These are phyloP conservation scores for Euplagia quadripunctaria DNA, from an alignment of 2,888 invertebrate species.

Conservation along the genomic window DNA sequence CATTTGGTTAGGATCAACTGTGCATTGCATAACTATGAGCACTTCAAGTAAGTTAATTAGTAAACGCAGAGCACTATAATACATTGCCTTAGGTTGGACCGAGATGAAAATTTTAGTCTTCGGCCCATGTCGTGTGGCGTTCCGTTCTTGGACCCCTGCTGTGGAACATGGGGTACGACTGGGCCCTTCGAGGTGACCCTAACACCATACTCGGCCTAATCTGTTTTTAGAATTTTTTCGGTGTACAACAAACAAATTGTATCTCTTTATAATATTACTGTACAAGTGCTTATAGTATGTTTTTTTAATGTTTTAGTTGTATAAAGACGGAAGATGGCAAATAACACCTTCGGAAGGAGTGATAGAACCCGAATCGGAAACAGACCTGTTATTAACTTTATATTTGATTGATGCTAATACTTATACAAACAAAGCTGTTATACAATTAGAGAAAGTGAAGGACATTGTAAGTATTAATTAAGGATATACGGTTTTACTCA, in stretches of 20 bases:
- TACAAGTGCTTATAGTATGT: neutral
- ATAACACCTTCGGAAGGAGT: constrained; percentile 73
- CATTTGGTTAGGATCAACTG: neutral
- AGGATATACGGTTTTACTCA: no score
- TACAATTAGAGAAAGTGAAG: constrained; percentile 79
- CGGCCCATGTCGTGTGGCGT: no score
- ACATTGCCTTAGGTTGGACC: no score
- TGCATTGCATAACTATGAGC: neutral
- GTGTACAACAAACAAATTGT: neutral
- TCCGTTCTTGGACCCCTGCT: no score
- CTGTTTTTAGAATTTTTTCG: no score
- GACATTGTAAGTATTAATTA: constrained; percentile 73
- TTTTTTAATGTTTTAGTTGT: constrained; percentile 61
- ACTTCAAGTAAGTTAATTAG: no score
- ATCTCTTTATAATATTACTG: neutral
- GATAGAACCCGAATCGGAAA: constrained; percentile 75
- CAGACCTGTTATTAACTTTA: constrained; percentile 68
- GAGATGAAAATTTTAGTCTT: no score
- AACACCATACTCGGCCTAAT: no score
- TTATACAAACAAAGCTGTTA: constrained; percentile 78
- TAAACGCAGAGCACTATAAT: no score
- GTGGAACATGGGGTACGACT: no score
- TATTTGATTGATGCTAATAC: constrained; percentile 76
- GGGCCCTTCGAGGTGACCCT: no score
- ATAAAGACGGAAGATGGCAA: constrained; percentile 77